Evolutionary conservation across 2,888 invertebrate species (phyloP), one percentile per base, ranked within the genome.

Genomic region (Thymelicus acteon): DNA sequence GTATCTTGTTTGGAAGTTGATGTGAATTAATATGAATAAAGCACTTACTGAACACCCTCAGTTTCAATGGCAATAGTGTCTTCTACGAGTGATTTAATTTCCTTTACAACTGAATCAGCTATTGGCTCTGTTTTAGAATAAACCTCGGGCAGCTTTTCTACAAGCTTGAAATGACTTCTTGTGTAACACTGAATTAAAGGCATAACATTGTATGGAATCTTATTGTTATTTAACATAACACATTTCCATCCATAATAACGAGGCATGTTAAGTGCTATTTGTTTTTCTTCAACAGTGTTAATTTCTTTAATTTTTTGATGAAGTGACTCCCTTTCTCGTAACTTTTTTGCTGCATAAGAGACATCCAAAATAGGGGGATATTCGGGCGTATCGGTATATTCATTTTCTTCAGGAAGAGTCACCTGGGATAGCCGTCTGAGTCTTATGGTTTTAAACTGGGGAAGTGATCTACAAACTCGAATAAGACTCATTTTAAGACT

Each of bases 181-280:
- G 98, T 98, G 71, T 96, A 95, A 83, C 96, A 96, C 80, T 97
- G 96, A 54, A 96, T 94, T 67, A 97, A 90, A 0, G 95, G 94
- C 82, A 97, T 86, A 60, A 95, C 94, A 86, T 97, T 95, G 79
- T 97, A 97, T 0, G 96, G 96, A 37, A 94, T 76, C 13, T 76
- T 76, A 62, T 94, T 88, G 82, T 97, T 97, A 2, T 90, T 85
- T 5, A 97, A 82, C 79, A 95, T 87, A 1, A 95, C 86, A 71
- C 95, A 95, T 79, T 94, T 95, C 92, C 95, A 97, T 1, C 98
- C 98, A 85, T 97, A 98, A 85, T 96, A 97, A 63, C 95, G 94
- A 0, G 97, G 97, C 95, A 97, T 96, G 84, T 98, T 98, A 37
- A 98, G 81, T 77, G 96, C 97, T 66, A 97, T 95, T 78, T 97